Evolutionary conservation across 2,888 invertebrate species (phyloP).

Genomic region (Macaria liturata): DNA sequence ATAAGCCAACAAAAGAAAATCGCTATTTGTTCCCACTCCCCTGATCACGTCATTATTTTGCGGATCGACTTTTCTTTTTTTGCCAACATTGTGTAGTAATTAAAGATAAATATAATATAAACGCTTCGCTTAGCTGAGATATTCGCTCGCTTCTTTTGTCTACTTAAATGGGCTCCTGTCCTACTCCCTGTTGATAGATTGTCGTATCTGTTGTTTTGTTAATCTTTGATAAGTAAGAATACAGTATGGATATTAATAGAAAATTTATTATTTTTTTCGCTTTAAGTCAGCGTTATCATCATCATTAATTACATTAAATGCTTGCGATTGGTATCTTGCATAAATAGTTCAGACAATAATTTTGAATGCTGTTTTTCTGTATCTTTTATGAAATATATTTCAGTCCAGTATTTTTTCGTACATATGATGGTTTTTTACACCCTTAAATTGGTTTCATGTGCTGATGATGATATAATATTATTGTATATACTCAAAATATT

Average conservation of each 20-base stretch:
- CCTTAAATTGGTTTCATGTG: too few species aligned
- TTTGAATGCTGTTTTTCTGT: too few species aligned
- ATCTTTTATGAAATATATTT: too few species aligned
- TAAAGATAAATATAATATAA: conserved; percentile 83
- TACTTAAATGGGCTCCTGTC: conserved; percentile 70
- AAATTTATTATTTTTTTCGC: too few species aligned
- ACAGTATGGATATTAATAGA: conserved; percentile 2
- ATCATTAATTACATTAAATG: too few species aligned
- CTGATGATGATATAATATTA: too few species aligned
- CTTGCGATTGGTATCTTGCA: too few species aligned
- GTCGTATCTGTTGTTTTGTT: conserved; percentile 75
- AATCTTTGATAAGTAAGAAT: conserved; percentile 49
- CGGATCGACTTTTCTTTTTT: conserved; percentile 54
- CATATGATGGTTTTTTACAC: too few species aligned
- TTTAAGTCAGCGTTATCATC: too few species aligned
- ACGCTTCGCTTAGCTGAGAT: conserved; percentile 69
- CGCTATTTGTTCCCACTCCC: conserved; percentile 76
- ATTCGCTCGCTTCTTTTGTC: conserved; percentile 69
- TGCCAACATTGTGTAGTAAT: conserved; percentile 71
- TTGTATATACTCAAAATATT: too few species aligned
- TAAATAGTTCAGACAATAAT: too few species aligned
- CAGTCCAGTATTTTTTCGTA: too few species aligned
- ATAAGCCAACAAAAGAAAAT: conserved; percentile 82
- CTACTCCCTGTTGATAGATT: conserved; percentile 73
- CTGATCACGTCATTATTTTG: conserved; percentile 74